A percentile compares a stretch with the other conserved stretches of the same genome.
Conservation (phyloP, 2,113 vertebrate species). For the Ptilorrhoa leucosticta region DNA sequence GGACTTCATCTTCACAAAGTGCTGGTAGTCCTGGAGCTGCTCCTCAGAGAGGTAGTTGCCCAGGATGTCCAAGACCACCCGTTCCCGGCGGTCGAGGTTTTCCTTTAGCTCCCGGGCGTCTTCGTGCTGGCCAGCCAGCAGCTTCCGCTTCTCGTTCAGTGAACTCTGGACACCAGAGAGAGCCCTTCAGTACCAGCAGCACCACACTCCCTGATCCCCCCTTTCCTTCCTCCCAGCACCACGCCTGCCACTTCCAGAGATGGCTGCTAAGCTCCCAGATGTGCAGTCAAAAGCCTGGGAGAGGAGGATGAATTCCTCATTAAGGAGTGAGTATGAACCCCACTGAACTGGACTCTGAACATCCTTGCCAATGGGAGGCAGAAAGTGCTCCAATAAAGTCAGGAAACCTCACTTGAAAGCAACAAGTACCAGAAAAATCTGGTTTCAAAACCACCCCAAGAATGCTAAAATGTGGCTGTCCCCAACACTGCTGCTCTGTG, state of each 20-base stretch:
- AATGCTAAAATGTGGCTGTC: background rate
- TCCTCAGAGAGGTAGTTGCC: conserved; percentile 76
- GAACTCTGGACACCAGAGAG: conserved; percentile 72
- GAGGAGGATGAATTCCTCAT: background rate
- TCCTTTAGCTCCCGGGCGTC: conserved; percentile 95
- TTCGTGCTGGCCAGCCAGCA: conserved; percentile 88
- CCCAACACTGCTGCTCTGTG: background rate
- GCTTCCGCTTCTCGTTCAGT: conserved; percentile 83
- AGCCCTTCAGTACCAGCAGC: background rate
- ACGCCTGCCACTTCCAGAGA: background rate
- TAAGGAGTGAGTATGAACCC: rapidly evolving
- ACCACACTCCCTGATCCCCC: background rate
- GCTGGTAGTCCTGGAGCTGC: conserved; percentile 87
- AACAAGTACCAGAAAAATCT: background rate
- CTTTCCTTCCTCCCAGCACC: background rate
- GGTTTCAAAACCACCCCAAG: background rate
- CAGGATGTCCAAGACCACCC: conserved; percentile 84
- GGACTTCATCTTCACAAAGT: conserved; percentile 86
- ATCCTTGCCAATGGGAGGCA: background rate
- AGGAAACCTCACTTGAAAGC: background rate
- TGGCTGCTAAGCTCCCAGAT: background rate
- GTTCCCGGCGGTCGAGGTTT: conserved; percentile 90
- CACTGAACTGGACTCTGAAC: background rate
- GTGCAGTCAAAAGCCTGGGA: background rate
- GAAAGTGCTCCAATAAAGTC: background rate